Conservation (phyloP, 2,888 invertebrate species). For the Chaitophorus viminalis region DNA sequence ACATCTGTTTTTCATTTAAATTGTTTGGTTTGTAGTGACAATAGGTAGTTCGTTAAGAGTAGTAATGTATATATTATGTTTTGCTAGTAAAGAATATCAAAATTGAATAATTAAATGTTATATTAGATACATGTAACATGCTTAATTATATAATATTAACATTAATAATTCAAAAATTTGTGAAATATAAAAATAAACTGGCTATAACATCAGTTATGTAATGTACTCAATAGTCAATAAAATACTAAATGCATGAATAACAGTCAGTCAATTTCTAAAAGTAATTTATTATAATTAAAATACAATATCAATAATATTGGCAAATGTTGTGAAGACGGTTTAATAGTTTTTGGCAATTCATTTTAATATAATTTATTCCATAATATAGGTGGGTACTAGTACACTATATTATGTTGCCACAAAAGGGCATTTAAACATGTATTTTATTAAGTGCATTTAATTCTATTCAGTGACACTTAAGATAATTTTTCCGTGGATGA, state of each 20-base stretch:
- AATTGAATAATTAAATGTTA: too few relatives aligned
- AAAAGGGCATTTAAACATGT: background rate
- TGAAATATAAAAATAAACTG: slow-evolving; percentile 48
- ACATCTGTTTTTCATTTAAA: too few relatives aligned
- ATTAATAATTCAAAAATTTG: slow-evolving; percentile 13
- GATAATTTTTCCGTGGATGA: slow-evolving; percentile 51
- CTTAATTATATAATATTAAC: background rate
- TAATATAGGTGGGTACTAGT: background rate
- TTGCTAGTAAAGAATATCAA: too few relatives aligned
- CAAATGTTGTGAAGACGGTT: slow-evolving; percentile 34
- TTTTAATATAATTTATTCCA: background rate
- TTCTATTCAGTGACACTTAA: slow-evolving; percentile 19
- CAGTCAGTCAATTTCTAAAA: slow-evolving; percentile 53
- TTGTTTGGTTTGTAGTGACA: too few relatives aligned
- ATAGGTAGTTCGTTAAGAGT: too few relatives aligned
- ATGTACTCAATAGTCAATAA: slow-evolving; percentile 10
- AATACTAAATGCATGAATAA: slow-evolving; percentile 37
- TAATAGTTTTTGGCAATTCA: slow-evolving; percentile 30
- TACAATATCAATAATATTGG: slow-evolving; percentile 35
- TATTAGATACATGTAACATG: background rate
- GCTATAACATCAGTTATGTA: slow-evolving; percentile 5
- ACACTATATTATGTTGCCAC: background rate
- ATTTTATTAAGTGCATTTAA: background rate
- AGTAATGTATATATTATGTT: too few relatives aligned
- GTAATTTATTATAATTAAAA: background rate